phyloP scores from a whole-genome alignment of 53 echinoderm and acorn worm genomes.

The Zoroaster sp. region DNA sequence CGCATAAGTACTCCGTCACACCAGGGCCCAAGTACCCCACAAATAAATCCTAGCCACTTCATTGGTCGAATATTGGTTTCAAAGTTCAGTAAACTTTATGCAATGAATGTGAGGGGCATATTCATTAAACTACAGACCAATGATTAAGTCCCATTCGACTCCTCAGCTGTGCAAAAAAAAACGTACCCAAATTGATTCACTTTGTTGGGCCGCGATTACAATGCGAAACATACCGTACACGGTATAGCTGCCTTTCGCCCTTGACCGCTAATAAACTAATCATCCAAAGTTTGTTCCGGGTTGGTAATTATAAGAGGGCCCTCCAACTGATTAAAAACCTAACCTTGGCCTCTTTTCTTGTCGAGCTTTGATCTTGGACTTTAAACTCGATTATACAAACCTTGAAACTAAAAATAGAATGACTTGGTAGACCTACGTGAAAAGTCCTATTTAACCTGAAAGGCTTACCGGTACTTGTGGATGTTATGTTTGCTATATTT shows the following conservation, averaged over 20 bases:
- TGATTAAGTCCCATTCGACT: too few relatives aligned
- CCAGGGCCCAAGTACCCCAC: too few relatives aligned
- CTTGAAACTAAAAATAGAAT: background rate
- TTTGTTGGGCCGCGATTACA: background rate
- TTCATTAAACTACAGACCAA: too few relatives aligned
- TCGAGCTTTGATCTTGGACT: background rate
- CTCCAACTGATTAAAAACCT: background rate
- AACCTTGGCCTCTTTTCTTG: background rate
- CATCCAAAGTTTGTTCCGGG: background rate
- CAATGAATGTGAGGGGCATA: too few relatives aligned
- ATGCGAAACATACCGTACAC: background rate
- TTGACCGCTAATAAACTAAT: background rate
- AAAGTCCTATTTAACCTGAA: too few relatives aligned
- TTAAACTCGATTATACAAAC: background rate
- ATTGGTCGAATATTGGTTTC: too few relatives aligned
- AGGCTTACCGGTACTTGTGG: too few relatives aligned
- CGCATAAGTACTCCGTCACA: too few relatives aligned
- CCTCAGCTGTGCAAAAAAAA: too few relatives aligned
- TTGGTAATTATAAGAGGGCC: background rate
- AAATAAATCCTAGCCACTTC: too few relatives aligned
- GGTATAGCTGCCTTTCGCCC: background rate
- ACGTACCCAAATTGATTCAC: background rate
- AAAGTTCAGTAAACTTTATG: too few relatives aligned
- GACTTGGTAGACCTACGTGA: background rate
- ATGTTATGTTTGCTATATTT: too few relatives aligned